Percentiles rank a stretch among this genome's conserved stretches.
Conservation (phyloP, 2,888 invertebrate genomes). For the Hyalella azteca region DNA sequence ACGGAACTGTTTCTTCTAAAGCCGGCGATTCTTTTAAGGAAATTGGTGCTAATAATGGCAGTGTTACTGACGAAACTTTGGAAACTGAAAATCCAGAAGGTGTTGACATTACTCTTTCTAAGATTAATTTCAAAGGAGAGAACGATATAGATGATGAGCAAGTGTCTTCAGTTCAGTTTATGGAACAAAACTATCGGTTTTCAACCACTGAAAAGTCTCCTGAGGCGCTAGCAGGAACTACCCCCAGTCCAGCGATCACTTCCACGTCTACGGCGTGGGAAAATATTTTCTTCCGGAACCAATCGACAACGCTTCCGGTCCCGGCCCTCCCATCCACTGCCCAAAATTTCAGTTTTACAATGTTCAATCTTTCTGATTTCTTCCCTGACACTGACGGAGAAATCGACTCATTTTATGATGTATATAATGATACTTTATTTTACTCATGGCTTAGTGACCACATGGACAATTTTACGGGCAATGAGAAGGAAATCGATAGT, state of each 20-base stretch:
- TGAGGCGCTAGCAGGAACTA: neutral
- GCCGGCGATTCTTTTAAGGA: no score
- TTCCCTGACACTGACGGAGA: conserved; percentile 7
- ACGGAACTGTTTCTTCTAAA: no score
- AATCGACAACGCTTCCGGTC: neutral
- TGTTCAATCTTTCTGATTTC: neutral
- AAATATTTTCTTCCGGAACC: neutral
- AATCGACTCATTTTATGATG: neutral
- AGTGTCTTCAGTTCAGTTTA: no score
- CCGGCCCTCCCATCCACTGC: conserved; percentile 10
- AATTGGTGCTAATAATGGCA: no score
- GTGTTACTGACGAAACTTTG: no score
- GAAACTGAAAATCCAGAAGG: no score
- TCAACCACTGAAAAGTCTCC: neutral
- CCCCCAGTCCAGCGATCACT: neutral
- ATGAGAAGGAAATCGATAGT: conserved; percentile 10
- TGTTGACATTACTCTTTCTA: no score
- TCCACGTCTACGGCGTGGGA: neutral
- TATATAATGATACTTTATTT: conserved; percentile 14
- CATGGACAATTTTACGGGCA: conserved; percentile 25
- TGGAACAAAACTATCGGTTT: no score
- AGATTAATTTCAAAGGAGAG: no score
- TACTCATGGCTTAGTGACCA: conserved; percentile 8
- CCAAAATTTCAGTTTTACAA: conserved; percentile 16
- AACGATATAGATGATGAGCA: no score